Conservation (phyloP, 2,888 invertebrate species). For the Caenorhabditis panamensis region DNA sequence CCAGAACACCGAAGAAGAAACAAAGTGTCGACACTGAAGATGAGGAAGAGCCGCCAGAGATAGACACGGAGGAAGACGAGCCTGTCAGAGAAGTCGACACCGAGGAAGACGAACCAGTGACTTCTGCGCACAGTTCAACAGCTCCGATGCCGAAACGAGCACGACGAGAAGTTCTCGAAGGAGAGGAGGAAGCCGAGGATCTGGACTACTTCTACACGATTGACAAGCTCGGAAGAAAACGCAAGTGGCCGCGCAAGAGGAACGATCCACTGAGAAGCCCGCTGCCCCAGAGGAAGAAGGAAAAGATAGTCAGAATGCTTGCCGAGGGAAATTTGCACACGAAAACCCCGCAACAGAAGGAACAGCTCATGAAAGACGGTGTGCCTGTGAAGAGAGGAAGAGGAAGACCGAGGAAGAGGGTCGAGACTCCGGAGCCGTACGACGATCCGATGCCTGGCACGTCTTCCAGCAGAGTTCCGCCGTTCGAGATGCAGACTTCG, state of each 20-base stretch:
- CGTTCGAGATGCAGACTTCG: background rate
- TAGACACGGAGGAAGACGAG: background rate
- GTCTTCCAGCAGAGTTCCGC: background rate
- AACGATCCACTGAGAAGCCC: too few relatives aligned
- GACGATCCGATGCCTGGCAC: background rate
- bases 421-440: background rate
- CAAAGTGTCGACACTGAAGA: background rate
- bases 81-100: background rate
- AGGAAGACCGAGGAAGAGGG: background rate
- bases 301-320: too few relatives aligned
- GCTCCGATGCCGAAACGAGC: background rate
- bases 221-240: too few relatives aligned
- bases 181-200: too few relatives aligned
- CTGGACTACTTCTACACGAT: too few relatives aligned
- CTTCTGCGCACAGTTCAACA: background rate
- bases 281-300: too few relatives aligned
- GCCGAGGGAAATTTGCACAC: too few relatives aligned
- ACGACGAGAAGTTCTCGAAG: background rate
- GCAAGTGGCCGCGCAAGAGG: too few relatives aligned
- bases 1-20: background rate
- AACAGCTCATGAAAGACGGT: too few relatives aligned
- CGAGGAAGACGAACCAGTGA: background rate
- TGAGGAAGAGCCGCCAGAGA: background rate
- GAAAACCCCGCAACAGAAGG: too few relatives aligned
- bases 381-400: background rate